Base-by-base conservation (phyloP, 2,113 vertebrate genomes). In the Lepus europaeus region DNA sequence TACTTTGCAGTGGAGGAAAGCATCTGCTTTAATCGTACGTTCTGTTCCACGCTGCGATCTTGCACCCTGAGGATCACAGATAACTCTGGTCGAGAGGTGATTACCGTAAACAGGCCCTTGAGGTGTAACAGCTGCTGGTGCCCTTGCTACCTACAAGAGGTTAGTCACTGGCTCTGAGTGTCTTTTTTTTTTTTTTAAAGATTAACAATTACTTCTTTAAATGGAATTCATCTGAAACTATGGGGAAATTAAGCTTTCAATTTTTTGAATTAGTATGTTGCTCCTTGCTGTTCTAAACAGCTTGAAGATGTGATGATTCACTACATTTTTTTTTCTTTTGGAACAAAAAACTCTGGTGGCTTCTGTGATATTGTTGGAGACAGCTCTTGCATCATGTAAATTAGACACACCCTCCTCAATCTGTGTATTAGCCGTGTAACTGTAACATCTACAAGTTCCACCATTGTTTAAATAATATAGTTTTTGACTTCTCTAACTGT, bases 1-100 rank as follows among this genome's bases (percentile, higher is more conserved):
- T 99, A 99, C 98, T 99, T 99, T 84, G 99, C 99, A 0, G 98
- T 98, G 1, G 99, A 99, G 94, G 99, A 99, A 98, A 99, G 99
- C 27, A 98, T 98, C 98, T 99, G 99, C 80, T 99, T 99, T 94
- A 99, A 99, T 72, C 98, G 99, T 29, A 98, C 98, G 94, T 99
- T 99, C 76, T 99, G 99, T n/a, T 99, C 99, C 0, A 99, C 99
- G 0, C 12, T 99, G 87, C 97, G 99, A 10, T 95, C 99, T 31
- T 99, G 99, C 97, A 99, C 97, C 96, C 99, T 99, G 82, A 98
- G 99, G 74, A 97, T 99, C 36, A 97, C 98, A 0, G 99, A 99
- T 88, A 99, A 98, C 94, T 97, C 85, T 0, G 99, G 99, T 82
- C 98, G 96, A 53, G 99, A 99, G 95, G 98, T 99, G 97, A 99